Evolutionary conservation across 2,797 vertebrate genomes (phyloP).

Genomic region (Malurus leucopterus): DNA sequence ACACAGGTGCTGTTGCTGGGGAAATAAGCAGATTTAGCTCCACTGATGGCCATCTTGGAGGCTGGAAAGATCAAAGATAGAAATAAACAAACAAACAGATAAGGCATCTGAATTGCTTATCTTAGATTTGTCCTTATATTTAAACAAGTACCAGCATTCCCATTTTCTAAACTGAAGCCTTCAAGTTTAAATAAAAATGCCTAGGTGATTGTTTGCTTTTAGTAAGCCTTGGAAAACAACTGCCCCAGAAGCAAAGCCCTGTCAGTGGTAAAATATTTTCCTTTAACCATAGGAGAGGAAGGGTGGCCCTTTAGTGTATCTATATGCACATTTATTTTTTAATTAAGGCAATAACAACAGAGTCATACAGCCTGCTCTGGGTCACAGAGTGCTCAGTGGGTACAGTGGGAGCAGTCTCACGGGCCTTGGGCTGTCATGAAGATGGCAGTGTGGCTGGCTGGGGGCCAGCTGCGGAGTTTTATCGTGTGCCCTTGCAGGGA

Average conservation of each 20-base stretch:
- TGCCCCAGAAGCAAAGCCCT: neutral
- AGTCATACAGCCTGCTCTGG: neutral
- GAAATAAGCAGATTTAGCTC: slow-evolving; percentile 70
- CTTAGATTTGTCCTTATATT: neutral
- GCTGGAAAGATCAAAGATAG: slow-evolving; percentile 15
- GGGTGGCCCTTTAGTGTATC: neutral
- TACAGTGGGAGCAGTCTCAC: neutral
- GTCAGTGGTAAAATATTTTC: neutral
- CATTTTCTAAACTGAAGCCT: neutral
- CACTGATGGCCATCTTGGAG: slow-evolving; percentile 16
- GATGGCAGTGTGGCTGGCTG: neutral
- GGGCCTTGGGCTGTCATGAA: neutral
- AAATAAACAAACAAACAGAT: neutral
- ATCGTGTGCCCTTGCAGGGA: neutral
- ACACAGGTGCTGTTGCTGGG: slow-evolving; percentile 62
- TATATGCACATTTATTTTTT: neutral
- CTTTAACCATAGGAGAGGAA: neutral
- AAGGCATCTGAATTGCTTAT: neutral
- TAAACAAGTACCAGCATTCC: fast-evolving
- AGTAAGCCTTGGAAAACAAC: neutral
- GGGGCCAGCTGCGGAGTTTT: neutral
- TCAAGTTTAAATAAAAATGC: neutral
- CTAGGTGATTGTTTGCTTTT: neutral
- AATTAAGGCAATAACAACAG: neutral
- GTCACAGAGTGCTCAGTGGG: neutral